A percentile compares a stretch with the other conserved stretches of the same genome.
Conservation (phyloP, 2,797 vertebrate genomes). For the Hafferia zeledoni region DNA sequence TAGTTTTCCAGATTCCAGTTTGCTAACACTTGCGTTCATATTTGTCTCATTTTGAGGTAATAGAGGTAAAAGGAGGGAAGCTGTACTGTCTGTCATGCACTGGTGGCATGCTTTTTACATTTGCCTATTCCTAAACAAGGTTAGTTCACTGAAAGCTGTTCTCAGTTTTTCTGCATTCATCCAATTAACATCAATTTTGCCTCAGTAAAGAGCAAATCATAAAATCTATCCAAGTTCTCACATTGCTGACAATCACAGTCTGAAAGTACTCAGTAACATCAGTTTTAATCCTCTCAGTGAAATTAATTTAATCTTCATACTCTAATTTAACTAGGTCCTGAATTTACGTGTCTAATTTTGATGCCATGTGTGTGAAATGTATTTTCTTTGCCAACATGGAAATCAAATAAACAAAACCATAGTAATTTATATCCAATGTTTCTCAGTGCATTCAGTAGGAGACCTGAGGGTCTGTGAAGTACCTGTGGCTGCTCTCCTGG, state of each 20-base stretch:
- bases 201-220: conserved; percentile 13
- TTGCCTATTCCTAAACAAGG: not conserved
- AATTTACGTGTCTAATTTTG: not conserved
- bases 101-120: not conserved
- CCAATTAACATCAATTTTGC: not conserved
- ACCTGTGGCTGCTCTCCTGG: not conserved
- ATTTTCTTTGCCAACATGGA: not conserved
- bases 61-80: not conserved
- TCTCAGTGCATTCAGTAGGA: not conserved
- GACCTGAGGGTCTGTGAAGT: not conserved
- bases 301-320: not conserved
- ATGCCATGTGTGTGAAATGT: not conserved
- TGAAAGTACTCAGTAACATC: not conserved
- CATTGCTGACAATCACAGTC: not conserved
- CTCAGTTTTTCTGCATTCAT: not conserved
- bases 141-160: not conserved
- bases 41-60: not conserved
- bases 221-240: not conserved
- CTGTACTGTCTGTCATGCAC: not conserved
- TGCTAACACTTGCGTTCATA: not conserved
- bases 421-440: not conserved
- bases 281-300: not conserved
- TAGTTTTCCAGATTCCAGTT: not conserved
- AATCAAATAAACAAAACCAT: not conserved
- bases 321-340: not conserved